Evolutionary conservation across 1,140 invertebrate species (phyloP), one percentile per base, ranked within the genome.

Genomic region (Drosophila tropicalis): DNA sequence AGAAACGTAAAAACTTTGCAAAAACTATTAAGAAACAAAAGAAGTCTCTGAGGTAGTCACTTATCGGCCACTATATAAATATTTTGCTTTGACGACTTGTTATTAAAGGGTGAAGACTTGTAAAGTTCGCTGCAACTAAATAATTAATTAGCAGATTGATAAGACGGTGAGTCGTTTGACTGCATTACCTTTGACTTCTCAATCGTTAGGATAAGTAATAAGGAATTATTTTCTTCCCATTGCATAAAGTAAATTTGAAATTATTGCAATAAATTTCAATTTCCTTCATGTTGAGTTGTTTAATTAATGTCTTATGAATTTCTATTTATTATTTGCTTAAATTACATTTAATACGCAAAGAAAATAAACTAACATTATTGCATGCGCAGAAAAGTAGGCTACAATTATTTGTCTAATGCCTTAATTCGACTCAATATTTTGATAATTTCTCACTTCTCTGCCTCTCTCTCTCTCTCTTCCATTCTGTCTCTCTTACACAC

Each of bases 381-480:
- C 9, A 12, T 19, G 17, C 17, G 17, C 17, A 22, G 44, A 22
- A 51, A 51, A 51, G 44, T 51, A 51, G 44, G 44, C 44, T 51
- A 51, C 44, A 51, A 51, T 51, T 51, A 22, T 51, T 51, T 51
- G 44, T 22, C 44, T 51, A 51, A 19, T 22, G 44, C 17, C 44
- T 51, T 22, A 51, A 51, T 51, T 51, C 44, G 44, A 22, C 44
- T 51, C 19, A 51, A 51, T 51, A 51, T 51, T 51, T 51, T 51
- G 17, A 51, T 51, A 51, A 51, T 51, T 51, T 51, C 44, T 51
- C 44, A 51, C 44, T 51, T 22, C 17, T 12, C 17, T 51, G n/a
- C 5, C 17, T 22, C 17, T 22, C 9, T 22, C 17, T 10, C 15
- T 12, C 17, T 51, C 44, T 51, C 13, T 3, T 3, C 22, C 17